A percentile compares a stretch with the other conserved stretches of the same genome.
Conservation (phyloP, 2,888 invertebrate species). For the Drosophila recens region DNA sequence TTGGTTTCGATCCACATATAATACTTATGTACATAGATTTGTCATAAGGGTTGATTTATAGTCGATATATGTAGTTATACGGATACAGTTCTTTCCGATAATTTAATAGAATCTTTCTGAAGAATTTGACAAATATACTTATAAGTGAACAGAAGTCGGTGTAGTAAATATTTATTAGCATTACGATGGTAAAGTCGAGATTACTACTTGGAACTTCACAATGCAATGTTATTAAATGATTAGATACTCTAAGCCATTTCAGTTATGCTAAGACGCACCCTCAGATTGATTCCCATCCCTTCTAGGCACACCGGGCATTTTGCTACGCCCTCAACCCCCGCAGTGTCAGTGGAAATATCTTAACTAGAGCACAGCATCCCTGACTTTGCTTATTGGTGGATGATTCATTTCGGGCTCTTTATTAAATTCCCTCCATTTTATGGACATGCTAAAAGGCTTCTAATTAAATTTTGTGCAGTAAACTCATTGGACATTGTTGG, state of each 20-base stretch:
- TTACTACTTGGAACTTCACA: slow-evolving; percentile 31
- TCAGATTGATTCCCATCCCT: slow-evolving; percentile 22
- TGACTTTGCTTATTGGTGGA: slow-evolving; percentile 43
- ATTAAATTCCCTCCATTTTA: slow-evolving; percentile 66
- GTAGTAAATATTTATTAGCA: slow-evolving; percentile 28
- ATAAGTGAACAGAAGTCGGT: slow-evolving; percentile 29
- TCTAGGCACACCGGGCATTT: slow-evolving; percentile 27
- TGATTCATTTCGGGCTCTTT: slow-evolving; percentile 57
- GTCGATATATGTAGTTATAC: background rate
- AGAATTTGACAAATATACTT: too few species aligned
- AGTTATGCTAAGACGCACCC: slow-evolving; percentile 2
- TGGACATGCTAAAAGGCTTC: slow-evolving; percentile 70
- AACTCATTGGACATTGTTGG: slow-evolving; percentile 59
- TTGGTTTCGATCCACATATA: too few species aligned
- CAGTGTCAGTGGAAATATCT: slow-evolving; percentile 3
- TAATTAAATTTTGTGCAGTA: slow-evolving; percentile 68
- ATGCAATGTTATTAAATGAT: slow-evolving; percentile 23
- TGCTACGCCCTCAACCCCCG: slow-evolving; percentile 45
- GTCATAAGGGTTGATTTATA: background rate
- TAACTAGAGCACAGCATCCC: slow-evolving; percentile 52
- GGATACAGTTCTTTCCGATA: background rate
- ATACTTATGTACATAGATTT: background rate
- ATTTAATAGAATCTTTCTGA: background rate
- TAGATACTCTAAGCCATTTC: slow-evolving; percentile 4
- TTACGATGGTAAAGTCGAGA: slow-evolving; percentile 1